Conservation (phyloP, 92 coral and sea anemone genomes). For the Paragorgia papillata region DNA sequence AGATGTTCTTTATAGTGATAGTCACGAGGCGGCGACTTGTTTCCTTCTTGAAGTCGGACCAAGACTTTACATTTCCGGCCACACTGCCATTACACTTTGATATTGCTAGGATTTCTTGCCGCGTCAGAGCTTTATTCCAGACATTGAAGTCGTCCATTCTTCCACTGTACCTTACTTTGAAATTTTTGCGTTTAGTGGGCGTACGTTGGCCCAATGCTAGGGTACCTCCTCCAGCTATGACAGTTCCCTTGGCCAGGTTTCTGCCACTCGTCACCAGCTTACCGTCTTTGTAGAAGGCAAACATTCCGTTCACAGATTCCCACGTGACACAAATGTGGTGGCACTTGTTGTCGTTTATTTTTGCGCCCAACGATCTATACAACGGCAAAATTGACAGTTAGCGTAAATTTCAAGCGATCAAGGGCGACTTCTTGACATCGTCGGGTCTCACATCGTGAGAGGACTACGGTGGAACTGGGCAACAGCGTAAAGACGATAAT, state of each 20-base stretch:
- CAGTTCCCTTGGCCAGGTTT: neutral
- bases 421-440: neutral
- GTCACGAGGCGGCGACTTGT: neutral
- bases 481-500: no score
- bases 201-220: slow-evolving; percentile 5
- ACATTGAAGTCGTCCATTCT: slow-evolving; percentile 18
- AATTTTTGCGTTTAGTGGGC: neutral
- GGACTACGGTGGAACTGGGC: no score
- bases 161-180: neutral
- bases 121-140: slow-evolving; percentile 8
- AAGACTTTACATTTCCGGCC: slow-evolving; percentile 39
- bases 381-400: neutral
- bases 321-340: slow-evolving; percentile 31
- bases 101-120: neutral
- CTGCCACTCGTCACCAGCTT: neutral
- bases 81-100: slow-evolving; percentile 16
- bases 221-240: neutral
- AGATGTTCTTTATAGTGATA: neutral
- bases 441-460: no score
- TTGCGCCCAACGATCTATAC: neutral
- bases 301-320: slow-evolving; percentile 14
- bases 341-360: slow-evolving; percentile 17
- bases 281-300: slow-evolving; percentile 1
- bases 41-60: slow-evolving; percentile 9
- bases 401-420: neutral